Base-by-base conservation (phyloP, 1,140 invertebrate genomes). In the Tribolium madens region DNA sequence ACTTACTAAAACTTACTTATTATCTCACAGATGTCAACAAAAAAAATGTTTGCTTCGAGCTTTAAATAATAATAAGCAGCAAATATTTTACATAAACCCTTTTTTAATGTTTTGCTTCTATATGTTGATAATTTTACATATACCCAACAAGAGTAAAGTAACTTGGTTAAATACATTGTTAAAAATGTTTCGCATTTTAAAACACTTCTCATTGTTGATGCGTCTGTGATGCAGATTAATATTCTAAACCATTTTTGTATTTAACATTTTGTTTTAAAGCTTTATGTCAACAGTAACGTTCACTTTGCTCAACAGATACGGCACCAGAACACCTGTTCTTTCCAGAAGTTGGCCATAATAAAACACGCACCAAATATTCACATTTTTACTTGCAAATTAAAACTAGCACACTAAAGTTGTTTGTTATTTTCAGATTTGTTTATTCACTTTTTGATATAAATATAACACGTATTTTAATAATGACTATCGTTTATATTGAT, bases 181-280 rank as follows among this genome's bases (percentile, higher is more conserved):
- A 50, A 50, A 50, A 50, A 50, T 50, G 48, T 50, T 47, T 15
- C 48, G 15, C 48, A 50, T 50, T 50, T 47, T 50, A 50, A 50
- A 50, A 50, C 48, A 50, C 48, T 50, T 5, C 13, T 14, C 48
- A 50, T 50, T 50, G 48, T 50, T 15, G 48, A 50, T 50, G 48
- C 48, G 48, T 50, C 48, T 50, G 13, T 50, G 13, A 50, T 50
- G 48, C 48, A 50, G 48, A 50, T 50, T 50, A 57, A 57, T 21
- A 57, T 57, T 57, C 18, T 57, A 57, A 26, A 18, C 15, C 52
- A 18, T 18, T 57, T 57, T 57, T 53, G 50, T 53, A 17, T 1
- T 17, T 53, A 53, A 13, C 12, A 9, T 53, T 53, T 53, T 21
- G 18, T 12, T 57, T 57, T 57, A 17, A 26, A 6, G 21, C 52